Evolutionary conservation across 1,140 invertebrate genomes (phyloP).

Genomic region (Hylaeus anthracinus): DNA sequence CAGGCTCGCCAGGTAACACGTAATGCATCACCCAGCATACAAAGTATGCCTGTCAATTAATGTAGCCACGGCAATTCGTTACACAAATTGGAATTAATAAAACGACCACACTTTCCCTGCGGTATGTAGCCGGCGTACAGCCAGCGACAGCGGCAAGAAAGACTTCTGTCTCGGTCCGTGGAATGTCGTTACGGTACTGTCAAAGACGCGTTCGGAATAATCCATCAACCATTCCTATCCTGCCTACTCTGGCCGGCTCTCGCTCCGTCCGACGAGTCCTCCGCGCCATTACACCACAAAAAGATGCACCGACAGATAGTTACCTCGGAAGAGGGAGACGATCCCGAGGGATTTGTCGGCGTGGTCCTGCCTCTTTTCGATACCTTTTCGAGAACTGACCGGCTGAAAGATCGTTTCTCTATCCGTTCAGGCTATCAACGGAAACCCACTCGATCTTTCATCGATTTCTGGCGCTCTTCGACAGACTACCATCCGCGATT

Average conservation of each 20-base stretch:
- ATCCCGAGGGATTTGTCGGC: slow-evolving; percentile 38
- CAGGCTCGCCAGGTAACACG: background rate
- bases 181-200: slow-evolving; percentile 59
- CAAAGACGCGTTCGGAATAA: slow-evolving; percentile 59
- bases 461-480: background rate
- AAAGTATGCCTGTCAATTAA: slow-evolving; percentile 8
- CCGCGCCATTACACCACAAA: background rate
- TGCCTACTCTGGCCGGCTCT: background rate
- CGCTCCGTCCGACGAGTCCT: background rate
- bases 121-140: background rate
- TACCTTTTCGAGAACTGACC: slow-evolving; percentile 15
- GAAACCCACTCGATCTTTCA: background rate
- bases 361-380: background rate
- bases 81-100: slow-evolving; percentile 11
- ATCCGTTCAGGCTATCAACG: slow-evolving; percentile 7
- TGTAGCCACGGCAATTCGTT: background rate
- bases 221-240: slow-evolving; percentile 55
- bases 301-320: slow-evolving; percentile 44
- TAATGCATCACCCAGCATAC: background rate
- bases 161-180: slow-evolving; percentile 15
- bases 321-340: slow-evolving; percentile 17
- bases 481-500: background rate
- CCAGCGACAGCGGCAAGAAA: background rate
- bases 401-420: slow-evolving; percentile 11
- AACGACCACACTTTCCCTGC: slow-evolving; percentile 1